Evolutionary conservation across 2,888 invertebrate genomes (phyloP).

Genomic region (Tetheella fluctuosa): DNA sequence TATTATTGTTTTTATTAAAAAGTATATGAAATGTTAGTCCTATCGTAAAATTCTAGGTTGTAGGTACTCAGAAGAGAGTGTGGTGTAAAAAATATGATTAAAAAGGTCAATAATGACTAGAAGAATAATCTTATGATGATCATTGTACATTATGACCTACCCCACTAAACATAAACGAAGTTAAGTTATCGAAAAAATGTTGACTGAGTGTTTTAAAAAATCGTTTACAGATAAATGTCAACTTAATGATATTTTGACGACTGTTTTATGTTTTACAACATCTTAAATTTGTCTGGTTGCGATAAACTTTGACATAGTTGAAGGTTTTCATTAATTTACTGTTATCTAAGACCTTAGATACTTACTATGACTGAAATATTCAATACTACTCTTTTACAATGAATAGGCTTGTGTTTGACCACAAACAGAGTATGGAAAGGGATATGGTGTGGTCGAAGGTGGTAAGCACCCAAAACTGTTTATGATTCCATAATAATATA

Average conservation of each 20-base stretch:
- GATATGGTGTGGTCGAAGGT: neutral
- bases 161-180: neutral
- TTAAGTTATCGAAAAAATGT: conserved; percentile 28
- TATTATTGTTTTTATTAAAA: too few species aligned
- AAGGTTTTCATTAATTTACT: neutral
- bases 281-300: conserved; percentile 1
- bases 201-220: conserved; percentile 26
- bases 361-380: neutral
- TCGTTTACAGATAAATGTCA: conserved; percentile 15
- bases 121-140: neutral
- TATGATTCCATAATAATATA: neutral
- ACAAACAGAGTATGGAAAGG: too few species aligned
- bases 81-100: too few species aligned
- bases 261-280: conserved; percentile 1
- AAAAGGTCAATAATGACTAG: neutral
- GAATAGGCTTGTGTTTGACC: neutral
- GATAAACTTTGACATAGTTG: neutral
- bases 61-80: too few species aligned
- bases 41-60: too few species aligned
- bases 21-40: too few species aligned
- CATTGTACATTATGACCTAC: neutral
- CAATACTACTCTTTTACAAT: neutral
- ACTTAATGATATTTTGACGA: conserved; percentile 32
- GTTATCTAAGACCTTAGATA: neutral
- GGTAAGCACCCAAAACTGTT: neutral